Evolutionary conservation across 2,797 vertebrate genomes (phyloP).

Genomic region (Tapera naevia): DNA sequence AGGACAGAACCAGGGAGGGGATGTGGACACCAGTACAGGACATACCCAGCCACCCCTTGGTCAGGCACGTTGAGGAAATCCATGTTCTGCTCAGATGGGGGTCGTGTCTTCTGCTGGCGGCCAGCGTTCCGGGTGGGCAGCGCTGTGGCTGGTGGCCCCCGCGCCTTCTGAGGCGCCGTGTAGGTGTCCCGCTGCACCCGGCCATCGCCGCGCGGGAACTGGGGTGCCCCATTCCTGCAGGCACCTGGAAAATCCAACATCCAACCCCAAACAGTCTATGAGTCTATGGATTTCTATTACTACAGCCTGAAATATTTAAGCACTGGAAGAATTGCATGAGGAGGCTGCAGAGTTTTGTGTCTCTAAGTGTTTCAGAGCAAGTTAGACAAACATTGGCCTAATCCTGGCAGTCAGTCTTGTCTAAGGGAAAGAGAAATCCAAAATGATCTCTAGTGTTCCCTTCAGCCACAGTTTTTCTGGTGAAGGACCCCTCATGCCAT

Average conservation of each 20-base stretch:
- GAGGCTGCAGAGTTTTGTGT: too few species aligned
- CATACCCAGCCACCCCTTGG: constrained; percentile 93
- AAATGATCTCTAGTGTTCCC: too few species aligned
- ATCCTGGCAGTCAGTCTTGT: too few species aligned
- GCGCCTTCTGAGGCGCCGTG: constrained; percentile 53
- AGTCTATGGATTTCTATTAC: too few species aligned
- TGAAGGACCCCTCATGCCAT: too few species aligned
- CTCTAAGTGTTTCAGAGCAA: too few species aligned
- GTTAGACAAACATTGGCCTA: too few species aligned
- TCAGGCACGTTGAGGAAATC: constrained; percentile 97
- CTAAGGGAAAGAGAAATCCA: too few species aligned
- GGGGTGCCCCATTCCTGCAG: constrained; percentile 84
- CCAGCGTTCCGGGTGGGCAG: constrained; percentile 70
- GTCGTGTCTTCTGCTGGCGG: constrained; percentile 49
- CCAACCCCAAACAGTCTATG: too few species aligned
- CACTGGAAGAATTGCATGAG: too few species aligned
- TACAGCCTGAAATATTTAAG: too few species aligned
- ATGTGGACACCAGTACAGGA: rapidly evolving
- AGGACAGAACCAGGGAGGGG: not conserved
- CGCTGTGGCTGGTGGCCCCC: constrained; percentile 68
- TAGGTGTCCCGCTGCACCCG: constrained; percentile 67
- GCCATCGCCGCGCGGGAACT: constrained; percentile 55
- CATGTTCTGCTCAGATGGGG: constrained; percentile 78
- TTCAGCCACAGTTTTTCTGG: too few species aligned
- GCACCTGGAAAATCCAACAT: constrained; percentile 32